Conservation (phyloP, 2,113 vertebrate species). For the Sebastes fasciatus region DNA sequence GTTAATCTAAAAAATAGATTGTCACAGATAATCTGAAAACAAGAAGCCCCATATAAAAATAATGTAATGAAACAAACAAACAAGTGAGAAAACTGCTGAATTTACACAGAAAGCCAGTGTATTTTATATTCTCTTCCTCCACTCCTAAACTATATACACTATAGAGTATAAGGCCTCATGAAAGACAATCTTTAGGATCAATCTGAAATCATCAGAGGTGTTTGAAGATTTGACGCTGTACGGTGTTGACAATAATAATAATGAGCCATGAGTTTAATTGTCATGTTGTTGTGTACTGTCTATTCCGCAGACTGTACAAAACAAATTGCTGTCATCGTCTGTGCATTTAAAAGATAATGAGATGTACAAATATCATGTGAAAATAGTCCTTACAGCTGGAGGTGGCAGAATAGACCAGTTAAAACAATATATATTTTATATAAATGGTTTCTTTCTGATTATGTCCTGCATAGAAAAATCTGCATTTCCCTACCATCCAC, state of each 20-base stretch:
- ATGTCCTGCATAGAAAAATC: neutral
- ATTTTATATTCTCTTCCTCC: neutral
- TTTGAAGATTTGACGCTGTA: neutral
- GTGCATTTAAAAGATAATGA: neutral
- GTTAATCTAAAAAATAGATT: neutral
- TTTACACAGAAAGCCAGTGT: neutral
- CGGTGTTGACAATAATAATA: neutral
- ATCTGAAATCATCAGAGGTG: neutral
- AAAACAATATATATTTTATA: neutral
- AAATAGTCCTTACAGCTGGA: neutral
- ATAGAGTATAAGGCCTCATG: neutral
- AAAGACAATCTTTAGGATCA: neutral
- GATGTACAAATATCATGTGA: neutral
- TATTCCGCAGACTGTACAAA: constrained; percentile 7
- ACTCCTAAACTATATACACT: neutral
- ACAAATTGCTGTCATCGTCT: constrained; percentile 17
- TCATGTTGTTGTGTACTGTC: neutral
- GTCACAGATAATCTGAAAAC: neutral
- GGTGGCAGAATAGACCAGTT: neutral
- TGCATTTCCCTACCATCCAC: neutral
- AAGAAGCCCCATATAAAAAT: neutral
- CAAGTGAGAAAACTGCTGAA: neutral
- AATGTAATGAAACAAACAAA: neutral
- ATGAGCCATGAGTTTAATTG: neutral
- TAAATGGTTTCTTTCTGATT: neutral